phyloP scores from a whole-genome alignment of 2,888 invertebrate species.

The Pyrochroa serraticornis region DNA sequence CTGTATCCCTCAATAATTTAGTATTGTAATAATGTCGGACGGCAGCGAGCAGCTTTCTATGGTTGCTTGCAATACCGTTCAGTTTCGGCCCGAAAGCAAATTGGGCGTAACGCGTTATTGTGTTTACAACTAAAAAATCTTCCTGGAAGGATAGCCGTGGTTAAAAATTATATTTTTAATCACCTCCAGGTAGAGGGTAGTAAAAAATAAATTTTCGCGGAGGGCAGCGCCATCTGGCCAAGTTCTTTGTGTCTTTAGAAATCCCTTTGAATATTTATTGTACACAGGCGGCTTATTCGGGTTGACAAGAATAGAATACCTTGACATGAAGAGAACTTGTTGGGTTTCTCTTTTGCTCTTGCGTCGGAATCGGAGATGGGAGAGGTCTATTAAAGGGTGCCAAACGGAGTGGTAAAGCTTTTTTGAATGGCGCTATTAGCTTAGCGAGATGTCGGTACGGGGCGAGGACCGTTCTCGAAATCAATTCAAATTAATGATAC shows the following conservation, averaged over 20 bases:
- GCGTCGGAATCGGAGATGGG: neutral
- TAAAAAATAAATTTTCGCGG: slow-evolving; percentile 37
- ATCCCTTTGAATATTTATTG: slow-evolving; percentile 43
- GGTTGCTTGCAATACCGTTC: slow-evolving; percentile 19
- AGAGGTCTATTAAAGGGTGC: slow-evolving; percentile 18
- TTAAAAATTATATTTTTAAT: slow-evolving; percentile 10
- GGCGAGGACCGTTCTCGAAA: neutral
- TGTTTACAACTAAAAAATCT: too few species aligned
- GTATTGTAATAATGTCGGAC: slow-evolving; percentile 19
- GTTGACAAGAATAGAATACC: slow-evolving; percentile 36
- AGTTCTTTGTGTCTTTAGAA: slow-evolving; percentile 33
- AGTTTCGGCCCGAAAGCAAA: neutral
- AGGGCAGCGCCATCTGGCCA: slow-evolving; percentile 29
- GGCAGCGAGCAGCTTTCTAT: slow-evolving; percentile 12
- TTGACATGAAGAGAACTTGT: slow-evolving; percentile 30
- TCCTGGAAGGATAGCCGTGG: neutral
- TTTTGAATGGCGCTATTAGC: slow-evolving; percentile 20
- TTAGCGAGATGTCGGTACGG: slow-evolving; percentile 15
- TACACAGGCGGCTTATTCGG: slow-evolving; percentile 33
- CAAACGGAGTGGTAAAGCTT: slow-evolving; percentile 21
- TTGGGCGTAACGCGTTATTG: too few species aligned
- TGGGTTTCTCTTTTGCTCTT: slow-evolving; percentile 8
- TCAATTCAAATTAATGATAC: slow-evolving; percentile 3
- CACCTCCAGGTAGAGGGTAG: slow-evolving; percentile 14
- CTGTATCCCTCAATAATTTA: slow-evolving; percentile 28